Conservation (phyloP, 2,113 vertebrate species). For the Centrocercus urophasianus region DNA sequence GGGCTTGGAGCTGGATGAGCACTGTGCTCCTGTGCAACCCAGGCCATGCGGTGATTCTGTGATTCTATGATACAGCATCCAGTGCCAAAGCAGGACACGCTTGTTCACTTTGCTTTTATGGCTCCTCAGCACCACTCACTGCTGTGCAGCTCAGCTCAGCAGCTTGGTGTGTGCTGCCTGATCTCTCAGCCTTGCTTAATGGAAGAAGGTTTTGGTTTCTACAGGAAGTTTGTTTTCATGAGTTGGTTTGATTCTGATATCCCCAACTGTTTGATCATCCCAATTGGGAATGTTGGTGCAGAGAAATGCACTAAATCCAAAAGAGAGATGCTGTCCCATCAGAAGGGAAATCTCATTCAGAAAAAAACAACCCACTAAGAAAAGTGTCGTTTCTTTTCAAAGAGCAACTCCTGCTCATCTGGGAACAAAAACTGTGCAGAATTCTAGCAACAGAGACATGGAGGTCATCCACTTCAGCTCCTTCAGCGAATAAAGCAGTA, state of each 20-base stretch:
- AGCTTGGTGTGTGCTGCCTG: not conserved
- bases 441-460: rapidly evolving
- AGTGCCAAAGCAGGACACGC: not conserved
- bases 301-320: not conserved
- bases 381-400: not conserved
- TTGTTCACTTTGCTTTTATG: rapidly evolving
- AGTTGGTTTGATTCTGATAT: not conserved
- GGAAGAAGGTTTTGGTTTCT: not conserved
- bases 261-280: not conserved
- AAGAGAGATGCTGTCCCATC: not conserved
- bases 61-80: rapidly evolving
- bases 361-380: not conserved
- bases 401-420: not conserved
- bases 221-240: no score
- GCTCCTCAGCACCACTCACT: not conserved
- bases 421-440: not conserved
- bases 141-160: not conserved
- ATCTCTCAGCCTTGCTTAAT: not conserved
- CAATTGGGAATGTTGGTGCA: not conserved
- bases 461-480: not conserved
- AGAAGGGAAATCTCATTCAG: not conserved
- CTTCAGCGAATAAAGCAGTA: not conserved
- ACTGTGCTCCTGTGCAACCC: no score
- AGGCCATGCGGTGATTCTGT: no score
- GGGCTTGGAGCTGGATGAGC: no score